Conservation (phyloP, 2,888 invertebrate species). For the Andrena flavipes region DNA sequence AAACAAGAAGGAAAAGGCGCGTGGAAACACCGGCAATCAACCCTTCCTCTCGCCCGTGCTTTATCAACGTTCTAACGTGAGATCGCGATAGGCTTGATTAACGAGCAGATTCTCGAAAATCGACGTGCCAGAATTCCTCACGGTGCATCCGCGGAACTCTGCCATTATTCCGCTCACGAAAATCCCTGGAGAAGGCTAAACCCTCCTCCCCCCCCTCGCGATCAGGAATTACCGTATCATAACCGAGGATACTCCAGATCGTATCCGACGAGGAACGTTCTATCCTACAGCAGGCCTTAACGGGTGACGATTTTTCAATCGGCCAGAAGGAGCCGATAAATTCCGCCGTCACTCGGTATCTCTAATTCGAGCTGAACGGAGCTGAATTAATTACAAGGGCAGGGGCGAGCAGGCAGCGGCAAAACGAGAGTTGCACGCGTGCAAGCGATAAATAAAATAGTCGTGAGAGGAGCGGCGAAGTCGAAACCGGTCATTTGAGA, state of each 20-base stretch:
- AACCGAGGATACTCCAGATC: background rate
- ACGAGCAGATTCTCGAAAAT: conserved; percentile 61
- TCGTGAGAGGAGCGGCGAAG: background rate
- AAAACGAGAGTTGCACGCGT: conserved; percentile 35
- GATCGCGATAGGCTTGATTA: conserved; percentile 59
- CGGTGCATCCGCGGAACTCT: conserved; percentile 11
- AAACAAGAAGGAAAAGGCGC: conserved; percentile 34
- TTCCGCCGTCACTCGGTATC: conserved; percentile 17
- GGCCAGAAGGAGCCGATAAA: conserved; percentile 12
- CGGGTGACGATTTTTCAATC: background rate
- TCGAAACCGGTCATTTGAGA: conserved; percentile 39
- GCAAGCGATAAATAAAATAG: conserved; percentile 23
- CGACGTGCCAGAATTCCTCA: conserved; percentile 39
- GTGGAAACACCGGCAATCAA: conserved; percentile 44
- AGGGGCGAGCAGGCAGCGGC: background rate
- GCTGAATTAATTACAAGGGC: conserved; percentile 32
- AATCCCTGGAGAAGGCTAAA: too few species aligned
- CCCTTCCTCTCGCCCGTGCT: conserved; percentile 40
- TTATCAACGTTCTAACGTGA: conserved; percentile 64
- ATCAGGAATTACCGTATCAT: background rate
- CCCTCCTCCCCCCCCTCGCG: too few species aligned
- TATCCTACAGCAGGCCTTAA: background rate
- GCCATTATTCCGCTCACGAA: background rate
- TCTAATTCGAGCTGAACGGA: conserved; percentile 27
- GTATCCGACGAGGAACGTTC: background rate